These are phyloP conservation scores for Mirza zaza DNA, from an alignment of 2,113 vertebrate species.

Conservation along the genomic window DNA sequence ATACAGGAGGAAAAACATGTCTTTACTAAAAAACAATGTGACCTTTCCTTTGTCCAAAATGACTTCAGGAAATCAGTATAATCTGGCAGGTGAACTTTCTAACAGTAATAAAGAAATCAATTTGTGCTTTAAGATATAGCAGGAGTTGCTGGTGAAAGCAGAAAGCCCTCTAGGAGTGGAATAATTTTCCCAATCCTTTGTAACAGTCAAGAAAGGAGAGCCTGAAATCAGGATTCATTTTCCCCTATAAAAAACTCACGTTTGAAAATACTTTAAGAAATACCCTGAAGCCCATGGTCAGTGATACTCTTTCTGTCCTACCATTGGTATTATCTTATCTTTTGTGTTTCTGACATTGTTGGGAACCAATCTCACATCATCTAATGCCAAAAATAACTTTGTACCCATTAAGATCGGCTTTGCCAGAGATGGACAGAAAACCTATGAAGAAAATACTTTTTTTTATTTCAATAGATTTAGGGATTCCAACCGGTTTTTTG, in stretches of 20 bases:
- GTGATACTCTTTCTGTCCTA: background rate
- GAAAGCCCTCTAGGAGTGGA: constrained; percentile 37
- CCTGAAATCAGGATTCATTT: background rate
- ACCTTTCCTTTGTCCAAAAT: constrained; percentile 72
- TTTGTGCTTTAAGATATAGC: constrained; percentile 66
- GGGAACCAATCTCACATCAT: background rate
- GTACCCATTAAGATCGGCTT: background rate
- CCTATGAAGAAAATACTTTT: background rate
- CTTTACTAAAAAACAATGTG: constrained; percentile 69
- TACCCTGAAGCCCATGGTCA: background rate
- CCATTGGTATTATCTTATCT: background rate
- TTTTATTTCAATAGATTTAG: no score
- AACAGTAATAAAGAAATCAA: constrained; percentile 69
- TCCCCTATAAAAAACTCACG: background rate
- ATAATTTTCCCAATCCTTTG: constrained; percentile 56
- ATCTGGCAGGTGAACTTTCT: constrained; percentile 71
- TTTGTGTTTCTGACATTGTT: constrained; percentile 36
- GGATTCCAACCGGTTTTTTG: no score
- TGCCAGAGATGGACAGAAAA: background rate
- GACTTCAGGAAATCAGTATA: constrained; percentile 62
- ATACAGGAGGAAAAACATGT: constrained; percentile 26
- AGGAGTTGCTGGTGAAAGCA: constrained; percentile 58
- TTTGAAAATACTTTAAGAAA: constrained; percentile 37
- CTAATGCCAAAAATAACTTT: background rate
- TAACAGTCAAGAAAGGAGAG: constrained; percentile 30